phyloP scores from a whole-genome alignment of 2,797 vertebrate genomes.

The Miichthys miiuy region DNA sequence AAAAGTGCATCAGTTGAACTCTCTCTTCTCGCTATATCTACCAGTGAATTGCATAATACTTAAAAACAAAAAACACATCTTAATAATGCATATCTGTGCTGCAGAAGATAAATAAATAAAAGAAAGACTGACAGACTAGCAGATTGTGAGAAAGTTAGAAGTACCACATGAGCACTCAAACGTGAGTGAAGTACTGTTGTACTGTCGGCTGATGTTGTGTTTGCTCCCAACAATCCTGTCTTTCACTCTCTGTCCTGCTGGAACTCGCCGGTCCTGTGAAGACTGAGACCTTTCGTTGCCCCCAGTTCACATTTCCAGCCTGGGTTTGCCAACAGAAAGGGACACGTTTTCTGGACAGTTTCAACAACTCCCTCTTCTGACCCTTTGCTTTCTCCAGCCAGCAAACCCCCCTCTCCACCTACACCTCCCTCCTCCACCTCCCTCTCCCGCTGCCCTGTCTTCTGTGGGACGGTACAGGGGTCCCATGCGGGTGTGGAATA shows the following conservation, averaged over 20 bases:
- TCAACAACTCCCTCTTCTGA: constrained; percentile 72
- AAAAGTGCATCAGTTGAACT: background rate
- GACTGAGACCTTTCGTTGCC: constrained; percentile 83
- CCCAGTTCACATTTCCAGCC: constrained; percentile 83
- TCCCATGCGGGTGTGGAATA: constrained; percentile 68
- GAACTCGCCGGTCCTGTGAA: constrained; percentile 77
- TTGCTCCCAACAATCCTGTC: constrained; percentile 12
- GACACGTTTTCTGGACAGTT: constrained; percentile 82
- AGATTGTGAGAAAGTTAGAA: constrained; percentile 29
- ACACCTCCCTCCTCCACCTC: background rate
- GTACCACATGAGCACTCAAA: background rate
- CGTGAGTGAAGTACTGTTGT: background rate
- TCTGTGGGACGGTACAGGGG: constrained; percentile 72
- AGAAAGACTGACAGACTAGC: background rate
- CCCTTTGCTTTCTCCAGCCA: constrained; percentile 65
- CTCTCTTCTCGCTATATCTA: background rate
- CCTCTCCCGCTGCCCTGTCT: constrained; percentile 38
- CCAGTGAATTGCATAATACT: background rate
- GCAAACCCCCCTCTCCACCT: constrained; percentile 4
- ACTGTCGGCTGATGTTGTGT: constrained; percentile 4
- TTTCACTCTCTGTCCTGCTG: constrained; percentile 49
- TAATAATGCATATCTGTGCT: background rate
- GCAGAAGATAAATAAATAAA: background rate
- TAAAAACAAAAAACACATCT: background rate
- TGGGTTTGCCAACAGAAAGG: constrained; percentile 80